Percentiles rank a stretch among this genome's conserved stretches.
Conservation (phyloP, 23 tunicate species). For the Halocynthia roretzi region DNA sequence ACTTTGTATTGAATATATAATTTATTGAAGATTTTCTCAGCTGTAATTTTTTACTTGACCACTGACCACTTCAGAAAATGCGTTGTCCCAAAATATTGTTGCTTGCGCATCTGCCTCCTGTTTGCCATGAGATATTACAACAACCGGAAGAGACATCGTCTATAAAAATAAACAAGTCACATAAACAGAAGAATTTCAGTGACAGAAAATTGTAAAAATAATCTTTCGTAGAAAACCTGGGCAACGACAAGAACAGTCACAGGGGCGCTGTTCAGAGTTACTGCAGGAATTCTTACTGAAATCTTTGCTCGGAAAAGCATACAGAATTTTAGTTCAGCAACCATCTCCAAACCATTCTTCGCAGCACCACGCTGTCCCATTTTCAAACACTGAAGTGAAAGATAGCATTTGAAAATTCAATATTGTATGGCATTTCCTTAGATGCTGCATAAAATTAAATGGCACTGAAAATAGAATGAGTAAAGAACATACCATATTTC, state of each 20-base stretch:
- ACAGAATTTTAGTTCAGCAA: constrained; percentile 82
- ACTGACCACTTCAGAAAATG: constrained; percentile 65
- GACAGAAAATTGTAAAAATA: too few species aligned
- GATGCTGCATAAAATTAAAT: too few species aligned
- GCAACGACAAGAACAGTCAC: too few species aligned
- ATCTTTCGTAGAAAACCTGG: too few species aligned
- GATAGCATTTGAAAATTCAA: too few species aligned
- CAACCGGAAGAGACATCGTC: constrained; percentile 89
- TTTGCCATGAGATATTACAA: constrained; percentile 87
- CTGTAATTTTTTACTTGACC: too few species aligned
- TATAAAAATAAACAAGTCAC: constrained; percentile 8
- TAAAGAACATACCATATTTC: constrained; percentile 54
- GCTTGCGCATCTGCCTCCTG: constrained; percentile 98
- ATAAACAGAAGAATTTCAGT: background rate
- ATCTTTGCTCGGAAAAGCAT: constrained; percentile 71
- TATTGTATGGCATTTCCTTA: too few species aligned
- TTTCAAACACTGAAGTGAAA: constrained; percentile 41
- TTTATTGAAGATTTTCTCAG: too few species aligned
- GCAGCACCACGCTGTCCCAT: constrained; percentile 49
- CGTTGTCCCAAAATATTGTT: constrained; percentile 98
- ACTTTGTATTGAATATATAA: too few species aligned
- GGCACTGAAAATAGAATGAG: background rate
- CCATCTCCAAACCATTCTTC: constrained; percentile 49
- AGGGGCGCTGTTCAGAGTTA: too few species aligned
- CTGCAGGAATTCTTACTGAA: background rate